These are phyloP conservation scores for Akabosia matsudoensis DNA, from an alignment of 1,140 invertebrate genomes.

Conservation along the genomic window DNA sequence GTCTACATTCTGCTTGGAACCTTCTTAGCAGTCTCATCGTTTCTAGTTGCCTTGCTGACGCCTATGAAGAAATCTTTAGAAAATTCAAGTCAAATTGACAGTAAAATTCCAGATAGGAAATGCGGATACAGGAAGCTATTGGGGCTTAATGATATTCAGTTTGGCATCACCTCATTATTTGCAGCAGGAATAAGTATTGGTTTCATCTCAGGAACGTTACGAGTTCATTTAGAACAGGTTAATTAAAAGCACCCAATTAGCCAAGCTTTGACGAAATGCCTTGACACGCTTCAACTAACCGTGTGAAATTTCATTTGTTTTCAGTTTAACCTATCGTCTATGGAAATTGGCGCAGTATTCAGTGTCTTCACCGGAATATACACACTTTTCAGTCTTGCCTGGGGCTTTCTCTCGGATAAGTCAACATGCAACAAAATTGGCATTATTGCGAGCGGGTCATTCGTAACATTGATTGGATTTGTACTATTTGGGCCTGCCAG, in stretches of 20 bases:
- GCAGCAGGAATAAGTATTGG: slow-evolving; percentile 75
- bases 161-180: slow-evolving; percentile 66
- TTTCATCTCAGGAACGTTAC: slow-evolving; percentile 74
- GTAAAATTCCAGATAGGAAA: not conserved
- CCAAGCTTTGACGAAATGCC: no score
- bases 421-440: slow-evolving; percentile 62
- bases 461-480: slow-evolving; percentile 66
- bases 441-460: slow-evolving; percentile 64
- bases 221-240: slow-evolving; percentile 71
- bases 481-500: slow-evolving; percentile 70
- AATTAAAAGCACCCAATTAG: not conserved
- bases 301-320: not conserved
- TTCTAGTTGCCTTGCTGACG: not conserved
- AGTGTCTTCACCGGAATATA: slow-evolving; percentile 81
- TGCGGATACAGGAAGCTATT: slow-evolving; percentile 57
- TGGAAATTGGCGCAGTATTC: slow-evolving; percentile 77
- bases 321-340: slow-evolving; percentile 65
- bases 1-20: not conserved
- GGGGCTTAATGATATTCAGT: slow-evolving; percentile 65
- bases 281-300: not conserved
- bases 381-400: slow-evolving; percentile 71
- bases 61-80: no score
- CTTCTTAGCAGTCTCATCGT: not conserved
- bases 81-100: not conserved
- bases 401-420: slow-evolving; percentile 74